These are phyloP conservation scores for Dicyrtomina minuta DNA, from an alignment of 2,888 invertebrate species.

Conservation along the genomic window DNA sequence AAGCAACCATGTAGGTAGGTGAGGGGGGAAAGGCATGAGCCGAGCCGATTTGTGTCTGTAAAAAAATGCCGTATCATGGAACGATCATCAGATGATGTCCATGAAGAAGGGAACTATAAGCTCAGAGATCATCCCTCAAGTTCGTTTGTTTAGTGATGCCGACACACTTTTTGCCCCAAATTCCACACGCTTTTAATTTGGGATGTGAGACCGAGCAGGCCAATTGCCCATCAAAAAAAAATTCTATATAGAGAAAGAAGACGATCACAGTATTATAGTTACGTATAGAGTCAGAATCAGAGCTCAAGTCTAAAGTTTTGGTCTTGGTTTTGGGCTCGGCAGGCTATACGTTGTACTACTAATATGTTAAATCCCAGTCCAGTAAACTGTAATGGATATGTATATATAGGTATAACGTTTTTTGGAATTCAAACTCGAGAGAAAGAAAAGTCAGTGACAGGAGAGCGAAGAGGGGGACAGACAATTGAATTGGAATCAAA, in stretches of 20 bases:
- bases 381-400: too few species aligned
- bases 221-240: slow-evolving; percentile 7
- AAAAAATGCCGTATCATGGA: slow-evolving; percentile 42
- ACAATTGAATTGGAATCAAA: not conserved
- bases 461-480: not conserved
- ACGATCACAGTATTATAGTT: too few species aligned
- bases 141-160: slow-evolving; percentile 44
- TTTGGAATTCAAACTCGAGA: too few species aligned
- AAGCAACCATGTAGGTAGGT: too few species aligned
- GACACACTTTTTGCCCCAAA: slow-evolving; percentile 45
- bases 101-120: slow-evolving; percentile 5
- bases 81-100: slow-evolving; percentile 26
- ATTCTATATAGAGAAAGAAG: not conserved
- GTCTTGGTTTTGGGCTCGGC: too few species aligned
- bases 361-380: too few species aligned
- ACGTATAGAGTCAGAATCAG: not conserved
- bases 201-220: slow-evolving; percentile 18
- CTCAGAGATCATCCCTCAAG: slow-evolving; percentile 16
- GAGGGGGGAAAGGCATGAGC: not conserved
- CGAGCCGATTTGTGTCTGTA: not conserved
- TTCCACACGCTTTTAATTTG: slow-evolving; percentile 48
- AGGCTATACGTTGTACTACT: too few species aligned
- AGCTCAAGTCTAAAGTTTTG: not conserved
- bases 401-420: too few species aligned
- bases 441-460: not conserved